A percentile compares a stretch with the other conserved stretches of the same genome.
These are phyloP conservation scores for Aromia moschata DNA, from an alignment of 2,888 invertebrate species.

Conservation along the genomic window DNA sequence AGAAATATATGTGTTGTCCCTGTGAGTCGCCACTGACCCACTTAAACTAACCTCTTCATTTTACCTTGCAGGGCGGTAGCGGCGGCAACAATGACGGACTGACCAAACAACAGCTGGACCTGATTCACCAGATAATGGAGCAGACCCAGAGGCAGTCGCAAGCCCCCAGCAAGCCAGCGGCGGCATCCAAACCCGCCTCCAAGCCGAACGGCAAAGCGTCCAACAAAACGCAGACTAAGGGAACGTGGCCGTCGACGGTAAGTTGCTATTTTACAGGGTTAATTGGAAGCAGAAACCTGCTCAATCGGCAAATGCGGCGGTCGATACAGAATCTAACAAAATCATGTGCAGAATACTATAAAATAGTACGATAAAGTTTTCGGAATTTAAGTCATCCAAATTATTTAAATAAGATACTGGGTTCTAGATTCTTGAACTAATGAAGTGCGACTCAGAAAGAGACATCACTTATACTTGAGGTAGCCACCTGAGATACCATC, in stretches of 20 bases:
- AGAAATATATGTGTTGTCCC: too few species aligned
- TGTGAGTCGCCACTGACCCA: too few species aligned
- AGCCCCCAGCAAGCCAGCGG: slow-evolving; percentile 57
- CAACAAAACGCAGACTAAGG: slow-evolving; percentile 34
- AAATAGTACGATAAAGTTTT: too few species aligned
- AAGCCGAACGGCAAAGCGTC: slow-evolving; percentile 32
- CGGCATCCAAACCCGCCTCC: slow-evolving; percentile 56
- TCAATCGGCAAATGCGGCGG: background rate
- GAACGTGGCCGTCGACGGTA: slow-evolving; percentile 35
- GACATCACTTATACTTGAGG: too few species aligned
- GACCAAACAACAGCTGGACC: slow-evolving; percentile 77
- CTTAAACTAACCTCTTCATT: slow-evolving; percentile 26
- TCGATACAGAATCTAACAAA: too few species aligned
- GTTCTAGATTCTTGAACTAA: too few species aligned
- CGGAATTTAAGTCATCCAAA: too few species aligned
- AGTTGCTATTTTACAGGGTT: slow-evolving; percentile 17
- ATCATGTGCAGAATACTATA: too few species aligned
- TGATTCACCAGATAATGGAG: slow-evolving; percentile 81
- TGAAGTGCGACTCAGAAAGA: too few species aligned
- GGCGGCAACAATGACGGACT: slow-evolving; percentile 72
- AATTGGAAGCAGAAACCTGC: background rate
- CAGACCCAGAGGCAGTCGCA: slow-evolving; percentile 72
- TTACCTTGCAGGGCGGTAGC: slow-evolving; percentile 59
- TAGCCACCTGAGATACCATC: too few species aligned
- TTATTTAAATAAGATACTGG: too few species aligned